Conservation (phyloP, 1,140 invertebrate species). For the Glossosoma conforme region DNA sequence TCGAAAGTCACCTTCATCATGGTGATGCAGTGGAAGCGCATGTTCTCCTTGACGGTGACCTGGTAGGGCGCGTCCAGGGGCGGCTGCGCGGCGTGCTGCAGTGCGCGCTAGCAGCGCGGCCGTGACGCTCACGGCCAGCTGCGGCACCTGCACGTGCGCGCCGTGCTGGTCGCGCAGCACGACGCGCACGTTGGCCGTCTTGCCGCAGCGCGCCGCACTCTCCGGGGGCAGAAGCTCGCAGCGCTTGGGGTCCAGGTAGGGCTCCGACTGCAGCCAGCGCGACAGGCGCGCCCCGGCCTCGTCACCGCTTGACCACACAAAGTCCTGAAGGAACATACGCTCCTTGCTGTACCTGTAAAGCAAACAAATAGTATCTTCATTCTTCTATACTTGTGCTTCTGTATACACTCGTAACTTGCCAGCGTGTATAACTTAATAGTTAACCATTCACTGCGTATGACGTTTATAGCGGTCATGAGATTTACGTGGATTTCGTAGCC, state of each 20-base stretch:
- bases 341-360: slow-evolving; percentile 78
- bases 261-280: slow-evolving; percentile 90
- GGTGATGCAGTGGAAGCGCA: slow-evolving; percentile 90
- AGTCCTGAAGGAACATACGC: slow-evolving; percentile 89
- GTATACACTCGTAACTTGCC: too few species aligned
- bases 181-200: slow-evolving; percentile 76
- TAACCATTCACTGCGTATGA: too few species aligned
- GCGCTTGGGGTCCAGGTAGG: slow-evolving; percentile 81
- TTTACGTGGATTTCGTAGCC: too few species aligned
- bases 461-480: too few species aligned
- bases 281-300: slow-evolving; percentile 89
- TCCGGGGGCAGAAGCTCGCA: slow-evolving; percentile 77
- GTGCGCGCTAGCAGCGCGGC: slow-evolving; percentile 72
- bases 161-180: slow-evolving; percentile 90
- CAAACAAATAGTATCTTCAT: neutral
- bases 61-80: slow-evolving; percentile 78
- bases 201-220: slow-evolving; percentile 75
- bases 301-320: slow-evolving; percentile 77
- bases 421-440: too few species aligned
- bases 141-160: slow-evolving; percentile 76
- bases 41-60: slow-evolving; percentile 83
- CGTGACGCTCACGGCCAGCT: slow-evolving; percentile 80
- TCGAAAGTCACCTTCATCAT: slow-evolving; percentile 71
- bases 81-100: slow-evolving; percentile 73
- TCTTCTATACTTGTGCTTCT: neutral